These are phyloP conservation scores for Hoplostethus mediterraneus DNA, from an alignment of 2,797 vertebrate species.

Conservation along the genomic window DNA sequence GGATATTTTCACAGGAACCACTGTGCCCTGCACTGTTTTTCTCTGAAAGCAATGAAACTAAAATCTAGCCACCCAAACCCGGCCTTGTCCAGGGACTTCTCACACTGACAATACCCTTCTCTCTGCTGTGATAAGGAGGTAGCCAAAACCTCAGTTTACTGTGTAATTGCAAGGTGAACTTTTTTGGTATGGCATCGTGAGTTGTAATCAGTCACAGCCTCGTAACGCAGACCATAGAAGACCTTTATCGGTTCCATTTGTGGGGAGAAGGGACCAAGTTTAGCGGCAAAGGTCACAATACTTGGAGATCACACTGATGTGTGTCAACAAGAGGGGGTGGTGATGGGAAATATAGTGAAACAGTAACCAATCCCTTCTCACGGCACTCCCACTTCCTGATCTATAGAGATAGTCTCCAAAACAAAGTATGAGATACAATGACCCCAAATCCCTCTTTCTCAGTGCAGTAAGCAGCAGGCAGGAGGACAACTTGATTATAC, in stretches of 20 bases:
- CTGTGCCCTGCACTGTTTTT: slow-evolving; percentile 30
- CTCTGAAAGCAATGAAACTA: slow-evolving; percentile 23
- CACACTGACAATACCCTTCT: neutral
- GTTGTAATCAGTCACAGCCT: neutral
- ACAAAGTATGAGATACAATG: slow-evolving; percentile 4
- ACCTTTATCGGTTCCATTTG: neutral
- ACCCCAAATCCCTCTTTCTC: slow-evolving; percentile 25
- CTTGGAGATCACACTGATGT: too few species aligned
- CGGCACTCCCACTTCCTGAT: slow-evolving; percentile 2
- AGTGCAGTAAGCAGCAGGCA: slow-evolving; percentile 14
- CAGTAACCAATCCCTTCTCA: neutral
- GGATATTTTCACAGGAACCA: slow-evolving; percentile 51
- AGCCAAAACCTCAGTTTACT: slow-evolving; percentile 14
- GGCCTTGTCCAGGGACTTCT: slow-evolving; percentile 11
- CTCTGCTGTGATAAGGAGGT: slow-evolving; percentile 7
- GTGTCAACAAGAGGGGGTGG: neutral
- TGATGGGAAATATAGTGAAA: neutral
- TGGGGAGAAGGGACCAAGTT: neutral
- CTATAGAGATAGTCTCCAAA: slow-evolving; percentile 4
- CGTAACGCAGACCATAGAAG: neutral
- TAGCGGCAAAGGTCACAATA: neutral
- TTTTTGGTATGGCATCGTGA: neutral
- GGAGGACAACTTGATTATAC: slow-evolving; percentile 17
- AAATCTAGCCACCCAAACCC: slow-evolving; percentile 15
- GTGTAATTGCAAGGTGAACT: neutral